Evolutionary conservation across 1,140 invertebrate species (phyloP).

Genomic region (Dryas iulia): DNA sequence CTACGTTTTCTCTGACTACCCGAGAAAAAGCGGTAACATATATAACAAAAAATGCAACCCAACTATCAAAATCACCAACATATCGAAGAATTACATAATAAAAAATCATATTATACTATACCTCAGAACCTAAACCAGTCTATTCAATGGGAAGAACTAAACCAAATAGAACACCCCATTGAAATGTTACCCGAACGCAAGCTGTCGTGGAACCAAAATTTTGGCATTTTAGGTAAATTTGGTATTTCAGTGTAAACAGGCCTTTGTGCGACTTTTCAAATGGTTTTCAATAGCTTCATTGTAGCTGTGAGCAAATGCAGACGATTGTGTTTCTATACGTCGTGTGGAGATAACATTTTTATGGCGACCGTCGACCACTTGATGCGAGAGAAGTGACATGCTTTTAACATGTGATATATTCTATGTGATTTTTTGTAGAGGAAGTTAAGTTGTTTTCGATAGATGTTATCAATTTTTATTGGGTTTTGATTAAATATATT

Average conservation of each 20-base stretch:
- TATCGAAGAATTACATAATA: too few species aligned
- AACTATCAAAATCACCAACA: too few species aligned
- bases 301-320: background rate
- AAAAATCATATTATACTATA: too few species aligned
- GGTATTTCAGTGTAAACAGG: background rate
- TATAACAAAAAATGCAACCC: too few species aligned
- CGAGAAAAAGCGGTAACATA: too few species aligned
- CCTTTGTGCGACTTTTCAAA: background rate
- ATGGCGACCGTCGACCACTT: background rate
- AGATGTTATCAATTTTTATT: background rate
- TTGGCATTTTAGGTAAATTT: background rate
- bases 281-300: constrained; percentile 6
- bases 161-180: background rate
- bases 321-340: background rate
- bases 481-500: too few species aligned
- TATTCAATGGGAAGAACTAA: background rate
- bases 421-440: background rate
- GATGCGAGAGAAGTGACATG: background rate
- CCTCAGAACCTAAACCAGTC: background rate
- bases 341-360: background rate
- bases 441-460: background rate
- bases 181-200: background rate
- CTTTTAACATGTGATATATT: background rate
- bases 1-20: too few species aligned
- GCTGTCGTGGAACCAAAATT: background rate